Conservation (phyloP, 2,797 vertebrate species). For the Karalla daura region DNA sequence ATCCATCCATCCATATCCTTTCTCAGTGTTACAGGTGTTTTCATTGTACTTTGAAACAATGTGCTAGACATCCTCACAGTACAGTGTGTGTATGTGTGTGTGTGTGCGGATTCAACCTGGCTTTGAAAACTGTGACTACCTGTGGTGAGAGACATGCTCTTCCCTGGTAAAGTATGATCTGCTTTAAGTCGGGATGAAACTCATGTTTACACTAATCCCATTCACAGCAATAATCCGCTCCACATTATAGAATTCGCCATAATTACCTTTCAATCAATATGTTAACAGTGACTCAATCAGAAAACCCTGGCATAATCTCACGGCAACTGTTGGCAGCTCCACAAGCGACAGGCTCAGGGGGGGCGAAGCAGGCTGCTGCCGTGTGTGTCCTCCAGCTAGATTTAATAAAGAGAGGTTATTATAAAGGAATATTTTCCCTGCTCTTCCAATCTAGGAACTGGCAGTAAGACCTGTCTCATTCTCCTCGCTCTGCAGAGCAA, state of each 20-base stretch:
- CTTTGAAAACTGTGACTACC: neutral
- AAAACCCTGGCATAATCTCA: conserved; percentile 7
- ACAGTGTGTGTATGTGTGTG: no score
- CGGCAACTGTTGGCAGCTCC: conserved; percentile 33
- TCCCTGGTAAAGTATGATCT: neutral
- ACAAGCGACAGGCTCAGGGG: conserved; percentile 9
- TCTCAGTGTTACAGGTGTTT: no score
- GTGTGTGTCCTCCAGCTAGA: conserved; percentile 43
- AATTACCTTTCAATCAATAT: conserved; percentile 36
- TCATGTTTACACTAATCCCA: conserved; percentile 11
- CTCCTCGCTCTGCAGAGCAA: conserved; percentile 72
- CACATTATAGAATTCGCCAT: conserved; percentile 16
- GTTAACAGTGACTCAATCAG: conserved; percentile 31
- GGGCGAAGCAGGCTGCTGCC: conserved; percentile 21
- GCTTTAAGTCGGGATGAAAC: conserved; percentile 10
- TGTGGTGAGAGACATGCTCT: neutral
- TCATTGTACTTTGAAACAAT: no score
- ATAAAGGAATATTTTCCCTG: conserved; percentile 66
- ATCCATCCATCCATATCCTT: no score
- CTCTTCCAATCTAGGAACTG: conserved; percentile 65
- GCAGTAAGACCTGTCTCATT: conserved; percentile 73
- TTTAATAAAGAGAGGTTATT: conserved; percentile 75
- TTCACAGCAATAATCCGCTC: conserved; percentile 7
- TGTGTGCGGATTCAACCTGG: neutral
- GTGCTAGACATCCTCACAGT: no score